Percentiles rank a stretch among this genome's conserved stretches.
These are phyloP conservation scores for Ennomos erosarius DNA, from an alignment of 2,888 invertebrate species.

Conservation along the genomic window DNA sequence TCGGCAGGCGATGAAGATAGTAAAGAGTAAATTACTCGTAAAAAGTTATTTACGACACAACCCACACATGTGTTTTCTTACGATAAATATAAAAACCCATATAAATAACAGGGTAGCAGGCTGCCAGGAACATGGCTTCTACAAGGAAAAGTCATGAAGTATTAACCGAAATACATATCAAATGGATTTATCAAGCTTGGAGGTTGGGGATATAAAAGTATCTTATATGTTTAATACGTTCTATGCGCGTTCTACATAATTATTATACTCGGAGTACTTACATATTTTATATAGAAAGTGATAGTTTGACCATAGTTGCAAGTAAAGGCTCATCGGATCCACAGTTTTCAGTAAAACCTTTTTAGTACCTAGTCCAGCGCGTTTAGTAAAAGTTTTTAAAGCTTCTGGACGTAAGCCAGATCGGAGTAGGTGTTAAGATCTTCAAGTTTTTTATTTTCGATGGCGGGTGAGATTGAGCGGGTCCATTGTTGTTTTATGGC, in stretches of 20 bases:
- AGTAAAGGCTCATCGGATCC: too few relatives aligned
- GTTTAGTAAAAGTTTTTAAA: conserved; percentile 7
- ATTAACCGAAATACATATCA: conserved; percentile 4
- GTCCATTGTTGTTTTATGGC: background rate
- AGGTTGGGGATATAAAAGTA: too few relatives aligned
- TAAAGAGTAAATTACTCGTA: conserved; percentile 29
- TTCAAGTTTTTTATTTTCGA: conserved; percentile 10
- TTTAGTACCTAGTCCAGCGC: too few relatives aligned
- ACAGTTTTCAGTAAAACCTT: too few relatives aligned
- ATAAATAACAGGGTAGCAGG: conserved; percentile 11
- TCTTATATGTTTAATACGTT: too few relatives aligned
- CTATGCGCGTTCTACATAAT: too few relatives aligned
- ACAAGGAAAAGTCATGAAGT: conserved; percentile 11
- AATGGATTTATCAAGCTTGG: too few relatives aligned
- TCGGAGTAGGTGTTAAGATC: conserved; percentile 25
- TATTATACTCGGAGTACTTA: too few relatives aligned
- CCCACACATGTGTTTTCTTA: conserved; percentile 19
- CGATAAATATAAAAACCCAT: conserved; percentile 6
- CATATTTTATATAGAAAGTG: too few relatives aligned
- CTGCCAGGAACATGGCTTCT: conserved; percentile 8
- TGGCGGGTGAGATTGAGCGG: background rate
- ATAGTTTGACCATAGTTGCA: too few relatives aligned
- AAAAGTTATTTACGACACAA: conserved; percentile 28
- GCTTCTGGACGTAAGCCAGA: conserved; percentile 20
- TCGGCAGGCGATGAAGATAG: conserved; percentile 23